Percentiles rank a stretch among this genome's conserved stretches.
These are phyloP conservation scores for Ophthalmolycus amberensis DNA, from an alignment of 2,113 vertebrate genomes.

Conservation along the genomic window DNA sequence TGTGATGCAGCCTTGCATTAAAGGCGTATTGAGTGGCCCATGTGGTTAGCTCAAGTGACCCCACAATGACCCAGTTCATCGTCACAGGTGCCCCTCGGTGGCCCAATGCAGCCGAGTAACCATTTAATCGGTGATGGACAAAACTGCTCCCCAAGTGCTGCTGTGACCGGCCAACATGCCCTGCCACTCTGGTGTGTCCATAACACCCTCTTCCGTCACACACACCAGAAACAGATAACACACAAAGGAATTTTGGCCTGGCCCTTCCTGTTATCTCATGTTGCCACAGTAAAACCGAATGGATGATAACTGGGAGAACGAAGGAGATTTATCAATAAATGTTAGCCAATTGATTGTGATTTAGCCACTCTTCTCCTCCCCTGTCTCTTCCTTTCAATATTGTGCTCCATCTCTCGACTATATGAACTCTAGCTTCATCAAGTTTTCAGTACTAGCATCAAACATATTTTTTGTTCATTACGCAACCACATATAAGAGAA, in stretches of 20 bases:
- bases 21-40: neutral
- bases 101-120: neutral
- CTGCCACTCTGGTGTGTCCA: neutral
- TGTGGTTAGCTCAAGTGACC: constrained; percentile 2
- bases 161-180: neutral
- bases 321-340: constrained; percentile 20
- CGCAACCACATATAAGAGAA: neutral
- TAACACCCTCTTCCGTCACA: neutral
- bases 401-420: neutral
- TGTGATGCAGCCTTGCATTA: neutral
- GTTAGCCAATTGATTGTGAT: constrained; percentile 22
- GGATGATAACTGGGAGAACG: constrained; percentile 22
- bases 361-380: neutral
- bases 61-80: constrained; percentile 1
- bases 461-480: neutral
- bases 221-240: constrained; percentile 6
- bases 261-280: constrained; percentile 3
- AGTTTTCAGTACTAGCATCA: neutral
- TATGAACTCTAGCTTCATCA: neutral
- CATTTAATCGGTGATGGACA: neutral
- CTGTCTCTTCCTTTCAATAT: neutral
- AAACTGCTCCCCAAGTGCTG: neutral
- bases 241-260: constrained; percentile 8
- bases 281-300: constrained; percentile 26
- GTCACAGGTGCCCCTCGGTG: neutral